Percentiles rank a stretch among this genome's conserved stretches.
phyloP scores from a whole-genome alignment of 2,113 vertebrate genomes.

The Cettia cetti region DNA sequence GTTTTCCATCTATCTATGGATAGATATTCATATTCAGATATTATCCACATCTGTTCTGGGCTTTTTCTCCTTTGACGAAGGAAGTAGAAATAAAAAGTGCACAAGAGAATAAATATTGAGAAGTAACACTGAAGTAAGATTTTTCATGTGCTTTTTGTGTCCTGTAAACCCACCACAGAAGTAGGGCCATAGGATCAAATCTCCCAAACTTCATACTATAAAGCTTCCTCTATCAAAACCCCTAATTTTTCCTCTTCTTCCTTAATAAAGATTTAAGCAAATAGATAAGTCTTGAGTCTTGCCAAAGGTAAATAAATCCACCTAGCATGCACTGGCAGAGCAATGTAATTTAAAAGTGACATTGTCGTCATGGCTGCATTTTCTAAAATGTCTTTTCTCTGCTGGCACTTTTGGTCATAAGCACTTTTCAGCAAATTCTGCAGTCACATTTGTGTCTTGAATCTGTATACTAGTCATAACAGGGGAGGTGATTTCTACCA shows the following conservation, averaged over 20 bases:
- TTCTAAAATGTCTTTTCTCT: neutral
- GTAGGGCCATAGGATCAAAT: neutral
- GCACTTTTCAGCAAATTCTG: neutral
- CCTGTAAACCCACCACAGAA: neutral
- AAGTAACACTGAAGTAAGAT: neutral
- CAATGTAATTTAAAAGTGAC: neutral
- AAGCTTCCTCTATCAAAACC: neutral
- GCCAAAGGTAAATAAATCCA: neutral
- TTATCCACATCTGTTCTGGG: neutral
- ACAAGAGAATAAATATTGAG: neutral
- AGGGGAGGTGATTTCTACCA: neutral
- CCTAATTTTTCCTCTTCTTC: neutral
- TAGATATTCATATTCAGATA: too few relatives aligned
- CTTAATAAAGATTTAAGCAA: neutral
- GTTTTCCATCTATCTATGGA: neutral
- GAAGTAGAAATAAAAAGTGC: neutral
- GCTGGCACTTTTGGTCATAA: neutral
- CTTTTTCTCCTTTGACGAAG: neutral
- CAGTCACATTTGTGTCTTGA: neutral
- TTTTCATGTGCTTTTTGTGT: neutral
- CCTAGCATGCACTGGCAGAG: neutral
- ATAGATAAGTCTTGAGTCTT: neutral
- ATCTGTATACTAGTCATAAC: neutral
- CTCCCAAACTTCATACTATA: neutral
- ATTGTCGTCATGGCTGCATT: neutral